Conservation (phyloP, 2,888 invertebrate species). For the Pseudococcus longispinus region DNA sequence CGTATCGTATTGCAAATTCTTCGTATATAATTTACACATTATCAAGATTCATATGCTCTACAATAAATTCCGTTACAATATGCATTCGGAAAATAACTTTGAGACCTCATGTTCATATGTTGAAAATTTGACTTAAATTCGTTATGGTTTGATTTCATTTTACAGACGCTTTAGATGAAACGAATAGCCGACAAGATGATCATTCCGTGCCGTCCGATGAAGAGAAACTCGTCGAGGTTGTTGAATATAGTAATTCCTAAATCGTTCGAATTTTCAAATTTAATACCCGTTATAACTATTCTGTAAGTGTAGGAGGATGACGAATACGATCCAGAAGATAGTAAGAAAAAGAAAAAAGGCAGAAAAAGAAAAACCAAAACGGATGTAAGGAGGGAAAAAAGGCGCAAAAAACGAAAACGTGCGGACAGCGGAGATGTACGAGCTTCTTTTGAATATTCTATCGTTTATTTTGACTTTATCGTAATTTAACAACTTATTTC, state of each 20-base stretch:
- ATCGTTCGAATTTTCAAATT: not conserved
- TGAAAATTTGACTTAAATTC: not conserved
- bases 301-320: slow-evolving; percentile 73
- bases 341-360: slow-evolving; percentile 85
- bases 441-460: slow-evolving; percentile 14
- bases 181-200: slow-evolving; percentile 21
- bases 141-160: not conserved
- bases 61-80: not conserved
- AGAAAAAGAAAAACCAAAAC: slow-evolving; percentile 91
- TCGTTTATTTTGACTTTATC: not conserved
- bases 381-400: slow-evolving; percentile 90
- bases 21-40: not conserved
- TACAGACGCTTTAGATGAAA: slow-evolving; percentile 50
- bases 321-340: slow-evolving; percentile 84
- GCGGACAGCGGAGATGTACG: slow-evolving; percentile 85
- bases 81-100: not conserved
- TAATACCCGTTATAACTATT: not conserved
- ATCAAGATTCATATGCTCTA: not conserved
- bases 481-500: not conserved
- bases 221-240: slow-evolving; percentile 68
- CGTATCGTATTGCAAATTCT: not conserved
- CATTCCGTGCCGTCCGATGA: slow-evolving; percentile 69
- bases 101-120: not conserved
- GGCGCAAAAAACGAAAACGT: slow-evolving; percentile 93
- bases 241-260: slow-evolving; percentile 51